Base-by-base conservation (phyloP, 2,888 invertebrate species). In the Trisateles emortualis region DNA sequence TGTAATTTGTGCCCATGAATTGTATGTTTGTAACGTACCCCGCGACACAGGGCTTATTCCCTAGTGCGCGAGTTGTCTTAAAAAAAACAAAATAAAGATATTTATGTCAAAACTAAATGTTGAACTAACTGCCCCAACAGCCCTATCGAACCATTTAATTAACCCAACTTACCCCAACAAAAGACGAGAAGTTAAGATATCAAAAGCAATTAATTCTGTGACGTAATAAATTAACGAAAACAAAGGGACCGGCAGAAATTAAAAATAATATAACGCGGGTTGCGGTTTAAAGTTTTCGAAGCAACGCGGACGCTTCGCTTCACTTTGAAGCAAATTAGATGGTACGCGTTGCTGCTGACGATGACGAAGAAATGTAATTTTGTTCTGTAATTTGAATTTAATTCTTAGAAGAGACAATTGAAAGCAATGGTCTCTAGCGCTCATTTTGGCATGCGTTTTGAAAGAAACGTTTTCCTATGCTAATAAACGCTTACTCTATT, bases 201-300 rank as follows among this genome's bases (percentile, higher is more conserved):
- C n/a, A 33, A 9, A 29, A 39, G 36, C 30, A 59, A 54, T 54
- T 59, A 50, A 39, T 39, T 50, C 14, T 26, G 9, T 6, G 14
- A 36, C n/a, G 32, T 32, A 32, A 48, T 33, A 45, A 41, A 45
- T 56, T 50, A 35, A 14, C 35, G 30, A 29, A 43, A 29, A 47
- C 47, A 53, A 48, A 60, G 19, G 48, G 30, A 17, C 24, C n/a
- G 19, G 11, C 22, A 41, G 36, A 48, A 35, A 63, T 53, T 44
- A 29, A 52, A 58, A 57, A 53, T 43, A 32, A 41, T 49, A 57
- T 59, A 40, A 39, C 39, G 10, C 22, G 32, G 42, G 16, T 2
- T 30, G 17, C 11, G 32, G 13, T 32, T 32, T 6, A 29, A 29
- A 29, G 10, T 13, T 33, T 6, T 13, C 32, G 32, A 33, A 33